Evolutionary conservation across 2,113 vertebrate genomes (phyloP), one percentile per base, ranked within the genome.

Genomic region (Phyllostomus hastatus): DNA sequence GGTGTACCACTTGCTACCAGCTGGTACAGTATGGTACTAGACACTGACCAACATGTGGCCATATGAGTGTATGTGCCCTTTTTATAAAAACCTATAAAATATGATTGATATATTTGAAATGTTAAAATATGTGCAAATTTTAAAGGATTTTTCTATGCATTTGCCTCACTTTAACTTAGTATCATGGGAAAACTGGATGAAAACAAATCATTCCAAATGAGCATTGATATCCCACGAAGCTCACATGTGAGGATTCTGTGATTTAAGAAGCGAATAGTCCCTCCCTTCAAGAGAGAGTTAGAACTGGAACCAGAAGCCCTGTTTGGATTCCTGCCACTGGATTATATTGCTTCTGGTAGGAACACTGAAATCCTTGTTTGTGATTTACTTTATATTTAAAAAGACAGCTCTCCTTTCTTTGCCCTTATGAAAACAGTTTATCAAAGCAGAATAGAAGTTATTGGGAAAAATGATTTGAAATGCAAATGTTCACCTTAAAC

Each of bases 401-500:
- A 91, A 69, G 48, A 46, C 11, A 61, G 35, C 28, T 72, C 12
- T 89, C 31, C 20, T 35, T 88, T 70, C 31, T 73, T 61, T 33
- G 70, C 16, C 20, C 4, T 28, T 82, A 5, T 43, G 38, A 57
- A 94, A 81, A 91, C 12, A 48, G 1, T 82, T 88, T 81, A 75
- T 69, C 80, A 67, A 93, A 64, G 43, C 43, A 79, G 16, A 83
- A 84, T 31, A 69, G 15, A 88, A 66, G 50, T 92, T 66, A 90
- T 28, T 41, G 41, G 43, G 38, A 50, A 57, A 88, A 64, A 52
- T 33, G 69, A 87, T 50, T 73, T 86, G 61, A 43, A 86, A 96
- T 79, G 85, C 24, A 97, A 93, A 97, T 95, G 50, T 90, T 95
- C 91, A 95, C 81, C 91, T 97, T 92, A 92, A 95, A 96, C 33